A percentile compares a stretch with the other conserved stretches of the same genome.
Evolutionary conservation across 2,113 vertebrate species (phyloP).

Genomic region (Lynx canadensis): DNA sequence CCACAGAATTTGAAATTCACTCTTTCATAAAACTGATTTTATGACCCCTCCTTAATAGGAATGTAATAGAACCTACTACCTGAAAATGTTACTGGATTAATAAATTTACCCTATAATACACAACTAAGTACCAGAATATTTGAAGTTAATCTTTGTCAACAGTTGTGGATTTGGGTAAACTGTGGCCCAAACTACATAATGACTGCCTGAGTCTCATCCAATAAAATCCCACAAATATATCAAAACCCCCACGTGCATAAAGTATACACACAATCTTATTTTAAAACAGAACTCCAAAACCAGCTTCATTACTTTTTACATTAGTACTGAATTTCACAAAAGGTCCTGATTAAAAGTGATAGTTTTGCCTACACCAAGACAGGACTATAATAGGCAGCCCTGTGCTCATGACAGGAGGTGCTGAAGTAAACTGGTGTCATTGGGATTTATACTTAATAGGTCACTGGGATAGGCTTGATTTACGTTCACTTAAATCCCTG

Average conservation of each 20-base stretch:
- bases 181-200: neutral
- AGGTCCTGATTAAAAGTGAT: neutral
- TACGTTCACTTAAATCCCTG: neutral
- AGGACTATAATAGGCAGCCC: neutral
- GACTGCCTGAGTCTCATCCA: neutral
- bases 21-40: slow-evolving; percentile 10
- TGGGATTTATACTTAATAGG: slow-evolving; percentile 61
- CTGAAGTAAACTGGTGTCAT: slow-evolving; percentile 47
- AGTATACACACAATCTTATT: neutral
- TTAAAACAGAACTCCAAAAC: neutral
- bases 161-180: neutral
- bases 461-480: neutral
- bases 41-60: neutral
- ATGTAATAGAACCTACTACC: neutral
- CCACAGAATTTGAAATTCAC: neutral
- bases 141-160: neutral
- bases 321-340: neutral
- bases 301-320: neutral
- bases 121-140: neutral
- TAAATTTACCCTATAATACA: neutral
- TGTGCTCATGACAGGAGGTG: slow-evolving; percentile 20
- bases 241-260: neutral
- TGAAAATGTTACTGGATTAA: neutral
- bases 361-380: neutral
- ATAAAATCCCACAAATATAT: neutral